Percentiles rank a stretch among this genome's conserved stretches.
Evolutionary conservation across 1,140 invertebrate genomes (phyloP).

Genomic region (Camponotus vicinus): DNA sequence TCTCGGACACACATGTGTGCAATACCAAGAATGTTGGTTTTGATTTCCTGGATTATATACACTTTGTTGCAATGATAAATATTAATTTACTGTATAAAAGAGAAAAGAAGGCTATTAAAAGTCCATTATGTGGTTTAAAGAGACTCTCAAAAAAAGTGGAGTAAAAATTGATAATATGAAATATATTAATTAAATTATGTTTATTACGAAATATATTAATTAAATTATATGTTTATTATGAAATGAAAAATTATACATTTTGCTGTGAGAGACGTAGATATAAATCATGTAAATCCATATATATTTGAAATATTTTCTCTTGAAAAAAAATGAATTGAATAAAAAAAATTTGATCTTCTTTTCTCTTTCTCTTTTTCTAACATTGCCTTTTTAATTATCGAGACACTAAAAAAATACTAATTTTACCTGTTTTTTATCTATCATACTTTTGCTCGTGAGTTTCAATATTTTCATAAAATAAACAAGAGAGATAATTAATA

Average conservation of each 20-base stretch:
- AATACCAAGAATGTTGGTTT: conserved; percentile 59
- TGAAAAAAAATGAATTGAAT: not conserved
- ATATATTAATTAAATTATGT: conserved; percentile 10
- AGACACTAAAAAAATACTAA: not conserved
- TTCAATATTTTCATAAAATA: not conserved
- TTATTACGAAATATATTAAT: not conserved
- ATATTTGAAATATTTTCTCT: not conserved
- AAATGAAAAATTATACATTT: too few species aligned
- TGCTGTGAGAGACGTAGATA: not conserved
- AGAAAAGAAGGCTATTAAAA: not conserved
- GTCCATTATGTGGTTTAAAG: not conserved
- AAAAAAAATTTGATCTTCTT: not conserved
- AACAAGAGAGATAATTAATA: too few species aligned
- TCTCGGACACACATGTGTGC: conserved; percentile 55
- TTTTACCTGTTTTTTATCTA: too few species aligned
- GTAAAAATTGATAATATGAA: not conserved
- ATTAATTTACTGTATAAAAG: not conserved
- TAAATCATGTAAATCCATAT: conserved; percentile 4
- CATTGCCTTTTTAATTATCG: not conserved
- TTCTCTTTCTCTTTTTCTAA: not conserved
- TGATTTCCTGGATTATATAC: conserved; percentile 37
- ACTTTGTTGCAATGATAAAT: conserved; percentile 55
- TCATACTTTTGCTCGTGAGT: not conserved
- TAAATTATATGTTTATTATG: not conserved
- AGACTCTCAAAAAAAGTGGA: not conserved